Conservation (phyloP, 2,888 invertebrate genomes). For the Melanotus villosus region DNA sequence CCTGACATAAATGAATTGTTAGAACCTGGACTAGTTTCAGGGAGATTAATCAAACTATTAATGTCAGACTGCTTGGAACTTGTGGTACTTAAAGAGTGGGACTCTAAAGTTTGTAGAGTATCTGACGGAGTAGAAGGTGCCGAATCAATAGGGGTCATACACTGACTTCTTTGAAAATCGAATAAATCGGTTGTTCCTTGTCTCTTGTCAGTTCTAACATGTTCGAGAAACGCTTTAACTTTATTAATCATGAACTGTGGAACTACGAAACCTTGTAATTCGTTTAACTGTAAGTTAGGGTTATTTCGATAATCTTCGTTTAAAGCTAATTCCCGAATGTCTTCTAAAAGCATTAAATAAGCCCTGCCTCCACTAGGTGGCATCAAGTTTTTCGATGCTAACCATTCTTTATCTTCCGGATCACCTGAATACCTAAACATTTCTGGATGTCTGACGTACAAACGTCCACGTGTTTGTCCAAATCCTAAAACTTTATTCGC, state of each 20-base stretch:
- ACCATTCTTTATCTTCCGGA: slow-evolving; percentile 86
- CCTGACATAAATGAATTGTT: slow-evolving; percentile 66
- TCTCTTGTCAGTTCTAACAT: slow-evolving; percentile 65
- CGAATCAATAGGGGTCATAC: slow-evolving; percentile 66
- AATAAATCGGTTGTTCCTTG: slow-evolving; percentile 59
- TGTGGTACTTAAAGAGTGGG: slow-evolving; percentile 59
- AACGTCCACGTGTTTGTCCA: slow-evolving; percentile 81
- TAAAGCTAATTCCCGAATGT: slow-evolving; percentile 81
- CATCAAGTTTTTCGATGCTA: slow-evolving; percentile 81
- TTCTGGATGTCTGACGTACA: slow-evolving; percentile 84
- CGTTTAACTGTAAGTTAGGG: slow-evolving; percentile 76
- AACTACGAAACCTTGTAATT: slow-evolving; percentile 82
- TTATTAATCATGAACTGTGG: slow-evolving; percentile 83
- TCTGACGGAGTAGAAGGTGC: slow-evolving; percentile 66
- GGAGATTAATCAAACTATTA: slow-evolving; percentile 64
- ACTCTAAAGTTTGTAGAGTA: slow-evolving; percentile 62
- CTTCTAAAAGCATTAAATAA: slow-evolving; percentile 84
- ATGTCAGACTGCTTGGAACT: slow-evolving; percentile 58
- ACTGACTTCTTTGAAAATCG: slow-evolving; percentile 62
- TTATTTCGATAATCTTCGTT: slow-evolving; percentile 81
- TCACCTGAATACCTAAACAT: slow-evolving; percentile 81
- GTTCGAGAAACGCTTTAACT: slow-evolving; percentile 77
- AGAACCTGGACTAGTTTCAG: slow-evolving; percentile 66
- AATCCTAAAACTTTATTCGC: slow-evolving; percentile 82
- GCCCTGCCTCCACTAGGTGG: slow-evolving; percentile 86